Conservation (phyloP, 2,113 vertebrate genomes). For the Ramphastos sulfuratus region DNA sequence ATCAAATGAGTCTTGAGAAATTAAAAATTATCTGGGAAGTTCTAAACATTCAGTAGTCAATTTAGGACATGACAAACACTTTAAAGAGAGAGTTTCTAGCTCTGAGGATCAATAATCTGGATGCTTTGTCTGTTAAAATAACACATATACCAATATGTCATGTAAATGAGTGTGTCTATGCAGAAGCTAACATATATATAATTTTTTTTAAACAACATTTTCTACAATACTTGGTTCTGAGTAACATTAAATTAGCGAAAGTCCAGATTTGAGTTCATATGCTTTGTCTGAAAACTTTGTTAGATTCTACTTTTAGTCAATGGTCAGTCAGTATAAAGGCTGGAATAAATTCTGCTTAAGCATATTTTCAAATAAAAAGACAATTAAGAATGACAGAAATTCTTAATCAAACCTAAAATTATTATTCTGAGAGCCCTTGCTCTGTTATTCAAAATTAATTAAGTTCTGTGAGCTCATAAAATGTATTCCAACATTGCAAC, state of each 20-base stretch:
- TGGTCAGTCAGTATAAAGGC: background rate
- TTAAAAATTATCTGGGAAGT: background rate
- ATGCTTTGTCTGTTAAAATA: background rate
- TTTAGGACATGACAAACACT: background rate
- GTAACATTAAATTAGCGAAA: background rate
- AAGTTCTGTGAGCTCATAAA: background rate
- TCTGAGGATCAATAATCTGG: background rate
- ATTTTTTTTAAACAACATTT: background rate
- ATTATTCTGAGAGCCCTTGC: background rate
- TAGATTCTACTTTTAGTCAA: background rate
- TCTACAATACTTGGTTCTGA: background rate
- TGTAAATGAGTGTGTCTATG: background rate
- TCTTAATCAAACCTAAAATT: background rate
- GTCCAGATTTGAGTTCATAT: background rate
- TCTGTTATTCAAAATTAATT: background rate
- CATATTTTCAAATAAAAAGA: background rate
- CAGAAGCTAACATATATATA: background rate
- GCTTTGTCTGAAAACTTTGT: background rate
- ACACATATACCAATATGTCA: background rate
- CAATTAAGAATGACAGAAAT: background rate
- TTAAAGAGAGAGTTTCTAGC: background rate
- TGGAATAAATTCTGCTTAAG: background rate
- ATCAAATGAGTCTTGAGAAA: background rate
- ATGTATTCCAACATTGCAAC: background rate
- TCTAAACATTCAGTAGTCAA: background rate